Evolutionary conservation across 2,888 invertebrate genomes (phyloP).

Genomic region (Julus scanicus): DNA sequence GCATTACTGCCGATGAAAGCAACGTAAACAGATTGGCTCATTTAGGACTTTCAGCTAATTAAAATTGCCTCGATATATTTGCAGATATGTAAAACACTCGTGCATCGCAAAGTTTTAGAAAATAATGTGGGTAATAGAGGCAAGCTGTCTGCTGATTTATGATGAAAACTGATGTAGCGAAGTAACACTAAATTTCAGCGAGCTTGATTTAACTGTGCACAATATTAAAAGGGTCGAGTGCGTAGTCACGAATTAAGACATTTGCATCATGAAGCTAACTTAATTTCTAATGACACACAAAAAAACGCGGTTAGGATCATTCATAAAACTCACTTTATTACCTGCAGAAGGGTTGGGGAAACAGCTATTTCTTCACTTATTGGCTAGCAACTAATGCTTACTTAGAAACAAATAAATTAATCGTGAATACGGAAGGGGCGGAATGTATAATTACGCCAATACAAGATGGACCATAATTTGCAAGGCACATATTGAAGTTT

Average conservation of each 20-base stretch:
- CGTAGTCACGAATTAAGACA: neutral
- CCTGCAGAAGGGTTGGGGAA: neutral
- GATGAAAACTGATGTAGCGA: neutral
- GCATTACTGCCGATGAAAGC: neutral
- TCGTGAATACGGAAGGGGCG: too few species aligned
- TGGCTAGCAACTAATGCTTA: too few species aligned
- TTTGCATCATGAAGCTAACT: neutral
- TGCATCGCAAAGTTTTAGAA: neutral
- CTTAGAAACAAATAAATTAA: too few species aligned
- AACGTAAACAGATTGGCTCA: neutral
- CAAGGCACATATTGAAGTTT: too few species aligned
- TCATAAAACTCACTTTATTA: neutral
- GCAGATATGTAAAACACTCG: neutral
- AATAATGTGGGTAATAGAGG: conserved; percentile 10
- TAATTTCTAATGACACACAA: neutral
- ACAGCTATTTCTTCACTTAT: neutral
- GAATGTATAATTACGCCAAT: too few species aligned
- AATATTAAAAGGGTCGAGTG: neutral
- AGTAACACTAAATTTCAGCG: neutral
- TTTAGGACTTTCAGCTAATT: conserved; percentile 8
- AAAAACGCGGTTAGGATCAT: conserved; percentile 4
- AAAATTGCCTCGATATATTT: neutral
- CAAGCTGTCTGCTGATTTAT: conserved; percentile 8
- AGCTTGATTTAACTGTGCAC: neutral
- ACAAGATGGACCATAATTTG: too few species aligned